Evolutionary conservation across 2,797 vertebrate species (phyloP), one percentile per base, ranked within the genome.

Genomic region (Crenuchus spilurus): DNA sequence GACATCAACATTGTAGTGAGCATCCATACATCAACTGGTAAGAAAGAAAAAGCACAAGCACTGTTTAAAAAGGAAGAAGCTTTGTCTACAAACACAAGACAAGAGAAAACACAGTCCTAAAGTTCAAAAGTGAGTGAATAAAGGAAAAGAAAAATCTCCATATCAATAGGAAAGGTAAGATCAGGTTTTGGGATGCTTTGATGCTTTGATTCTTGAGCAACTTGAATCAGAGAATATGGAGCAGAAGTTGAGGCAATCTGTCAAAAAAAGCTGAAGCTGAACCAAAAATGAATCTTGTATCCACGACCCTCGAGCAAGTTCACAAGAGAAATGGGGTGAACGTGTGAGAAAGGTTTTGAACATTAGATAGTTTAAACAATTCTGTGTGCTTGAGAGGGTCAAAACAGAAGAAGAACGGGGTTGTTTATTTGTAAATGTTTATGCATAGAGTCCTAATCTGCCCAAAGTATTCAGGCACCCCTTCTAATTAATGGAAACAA

Each of bases 231-330:
- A 60, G 7, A 67, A 55, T 22, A n/a, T 37, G 26, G 64, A 61
- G 31, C 37, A 69, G 37, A 58, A 71, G 55, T 61, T 79, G 46
- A 79, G 30, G 49, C 46, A 26, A 52, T 70, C 41, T 78, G 76
- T 73, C 64, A 48, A 31, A n/a, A 64, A 61, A 65, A 74, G 22
- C 61, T 70, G 72, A 37, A 57, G 51, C 60, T 31, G 41, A 75
- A 71, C 52, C 72, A 54, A 69, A 75, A 75, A 39, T 62, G 61
- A 65, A 75, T 57, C 60, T 30, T 14, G 51, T 6, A 75, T 57
- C 35, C 44, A 58, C 61, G 69, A 71, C 64, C 52, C 73, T 76
- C 63, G 13, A 76, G 78, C 35, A 72, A 67, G 48, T 52, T 46
- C 48, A 57, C 62, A 72, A 62, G 2, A 48, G 28, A 65, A 46